Evolutionary conservation across 2,113 vertebrate species (phyloP).

Genomic region (Stigmatopora argus): DNA sequence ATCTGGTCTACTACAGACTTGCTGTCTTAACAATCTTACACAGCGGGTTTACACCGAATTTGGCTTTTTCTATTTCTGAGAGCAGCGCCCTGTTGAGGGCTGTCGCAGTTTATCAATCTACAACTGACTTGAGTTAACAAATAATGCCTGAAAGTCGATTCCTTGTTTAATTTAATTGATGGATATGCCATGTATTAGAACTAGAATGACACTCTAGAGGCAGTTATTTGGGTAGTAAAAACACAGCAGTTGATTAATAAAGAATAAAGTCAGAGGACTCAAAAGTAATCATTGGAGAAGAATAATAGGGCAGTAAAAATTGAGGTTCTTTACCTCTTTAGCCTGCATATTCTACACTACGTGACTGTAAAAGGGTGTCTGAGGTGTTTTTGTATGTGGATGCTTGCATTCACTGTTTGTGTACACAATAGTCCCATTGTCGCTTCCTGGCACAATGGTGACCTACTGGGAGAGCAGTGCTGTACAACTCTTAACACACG

Average conservation of each 20-base stretch:
- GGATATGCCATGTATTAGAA: too few species aligned
- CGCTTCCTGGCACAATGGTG: constrained; percentile 21
- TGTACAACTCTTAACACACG: constrained; percentile 19
- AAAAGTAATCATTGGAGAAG: too few species aligned
- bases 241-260: too few species aligned
- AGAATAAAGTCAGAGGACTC: too few species aligned
- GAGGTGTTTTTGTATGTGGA: constrained; percentile 1
- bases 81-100: background rate
- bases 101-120: background rate
- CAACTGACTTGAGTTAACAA: background rate
- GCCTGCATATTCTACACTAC: constrained; percentile 4
- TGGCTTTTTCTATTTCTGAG: constrained; percentile 15
- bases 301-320: constrained; percentile 12
- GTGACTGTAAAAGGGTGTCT: constrained; percentile 1
- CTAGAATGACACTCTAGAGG: too few species aligned
- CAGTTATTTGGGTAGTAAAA: too few species aligned
- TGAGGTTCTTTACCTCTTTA: background rate
- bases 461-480: constrained; percentile 22
- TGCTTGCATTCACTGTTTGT: background rate
- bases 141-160: background rate
- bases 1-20: constrained; percentile 49
- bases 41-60: constrained; percentile 22
- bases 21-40: constrained; percentile 30
- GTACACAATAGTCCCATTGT: constrained; percentile 57
- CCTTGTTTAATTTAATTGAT: background rate